A percentile compares a stretch with the other conserved stretches of the same genome.
Evolutionary conservation across 2,888 invertebrate species (phyloP).

Genomic region (Acleris sparsana): DNA sequence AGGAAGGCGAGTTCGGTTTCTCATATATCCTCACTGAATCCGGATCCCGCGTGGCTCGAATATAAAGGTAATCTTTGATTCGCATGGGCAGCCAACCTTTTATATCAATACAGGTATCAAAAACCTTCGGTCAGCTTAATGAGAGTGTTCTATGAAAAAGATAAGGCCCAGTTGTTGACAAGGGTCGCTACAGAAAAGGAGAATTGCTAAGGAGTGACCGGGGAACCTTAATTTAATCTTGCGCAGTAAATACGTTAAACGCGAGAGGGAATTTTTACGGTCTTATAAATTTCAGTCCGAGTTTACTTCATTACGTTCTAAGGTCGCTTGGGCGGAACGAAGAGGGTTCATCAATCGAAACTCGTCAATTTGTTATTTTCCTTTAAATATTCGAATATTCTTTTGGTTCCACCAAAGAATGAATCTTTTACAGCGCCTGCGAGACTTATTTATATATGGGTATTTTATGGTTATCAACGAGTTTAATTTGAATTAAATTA

Average conservation of each 20-base stretch:
- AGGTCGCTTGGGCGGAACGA: constrained; percentile 33
- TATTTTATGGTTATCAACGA: too few relatives aligned
- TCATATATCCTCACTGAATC: constrained; percentile 20
- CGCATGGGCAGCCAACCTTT: constrained; percentile 36
- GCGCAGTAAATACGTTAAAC: constrained; percentile 57
- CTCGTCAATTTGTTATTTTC: constrained; percentile 30
- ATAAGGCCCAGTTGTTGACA: constrained; percentile 65
- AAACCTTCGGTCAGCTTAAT: constrained; percentile 62
- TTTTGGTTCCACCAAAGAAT: constrained; percentile 1
- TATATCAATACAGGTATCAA: constrained; percentile 54
- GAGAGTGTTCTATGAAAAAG: constrained; percentile 62
- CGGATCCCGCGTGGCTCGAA: constrained; percentile 18
- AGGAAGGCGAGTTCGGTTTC: constrained; percentile 13
- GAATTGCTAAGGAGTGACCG: constrained; percentile 69
- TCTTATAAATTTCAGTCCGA: constrained; percentile 44
- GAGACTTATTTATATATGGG: background rate
- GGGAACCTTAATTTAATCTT: constrained; percentile 65
- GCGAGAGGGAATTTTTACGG: constrained; percentile 51
- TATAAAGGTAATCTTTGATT: constrained; percentile 39
- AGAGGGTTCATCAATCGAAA: constrained; percentile 31
- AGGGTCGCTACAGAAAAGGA: constrained; percentile 66
- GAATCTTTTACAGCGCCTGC: background rate
- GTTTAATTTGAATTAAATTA: too few relatives aligned
- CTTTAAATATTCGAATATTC: constrained; percentile 10
- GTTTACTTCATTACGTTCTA: constrained; percentile 46